Conservation (phyloP, 2,797 vertebrate species). For the Eurystomus glaucurus region DNA sequence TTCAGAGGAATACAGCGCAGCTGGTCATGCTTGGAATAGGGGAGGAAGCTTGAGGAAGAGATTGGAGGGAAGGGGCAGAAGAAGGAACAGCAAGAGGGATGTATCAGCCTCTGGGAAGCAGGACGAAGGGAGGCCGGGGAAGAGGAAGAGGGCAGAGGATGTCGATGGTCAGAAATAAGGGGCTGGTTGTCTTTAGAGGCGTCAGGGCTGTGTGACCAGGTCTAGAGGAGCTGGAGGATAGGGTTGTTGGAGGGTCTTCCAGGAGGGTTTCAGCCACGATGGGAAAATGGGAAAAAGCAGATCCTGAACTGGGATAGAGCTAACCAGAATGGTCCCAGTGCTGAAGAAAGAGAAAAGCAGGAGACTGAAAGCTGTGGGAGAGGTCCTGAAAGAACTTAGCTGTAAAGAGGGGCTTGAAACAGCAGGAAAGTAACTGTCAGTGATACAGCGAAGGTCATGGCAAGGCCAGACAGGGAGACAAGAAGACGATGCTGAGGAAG, state of each 20-base stretch:
- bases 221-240: not conserved
- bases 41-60: not conserved
- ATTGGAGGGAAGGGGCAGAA: not conserved
- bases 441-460: not conserved
- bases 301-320: not conserved
- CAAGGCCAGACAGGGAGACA: slow-evolving; percentile 24
- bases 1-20: not conserved
- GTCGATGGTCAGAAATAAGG: not conserved
- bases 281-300: not conserved
- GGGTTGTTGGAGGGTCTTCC: not conserved
- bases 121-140: not conserved
- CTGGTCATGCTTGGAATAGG: fast-evolving
- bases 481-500: slow-evolving; percentile 36
- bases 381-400: not conserved
- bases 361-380: not conserved
- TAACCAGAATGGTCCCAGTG: not conserved
- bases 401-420: not conserved
- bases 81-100: not conserved
- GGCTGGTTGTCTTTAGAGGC: not conserved
- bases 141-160: not conserved
- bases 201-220: not conserved
- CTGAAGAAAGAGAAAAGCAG: not conserved
- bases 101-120: not conserved
- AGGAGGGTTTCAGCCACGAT: not conserved
- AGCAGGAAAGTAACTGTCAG: not conserved